Evolutionary conservation across 2,113 vertebrate species (phyloP), one percentile per base, ranked within the genome.

Genomic region (Phalacrocorax brasilianus): DNA sequence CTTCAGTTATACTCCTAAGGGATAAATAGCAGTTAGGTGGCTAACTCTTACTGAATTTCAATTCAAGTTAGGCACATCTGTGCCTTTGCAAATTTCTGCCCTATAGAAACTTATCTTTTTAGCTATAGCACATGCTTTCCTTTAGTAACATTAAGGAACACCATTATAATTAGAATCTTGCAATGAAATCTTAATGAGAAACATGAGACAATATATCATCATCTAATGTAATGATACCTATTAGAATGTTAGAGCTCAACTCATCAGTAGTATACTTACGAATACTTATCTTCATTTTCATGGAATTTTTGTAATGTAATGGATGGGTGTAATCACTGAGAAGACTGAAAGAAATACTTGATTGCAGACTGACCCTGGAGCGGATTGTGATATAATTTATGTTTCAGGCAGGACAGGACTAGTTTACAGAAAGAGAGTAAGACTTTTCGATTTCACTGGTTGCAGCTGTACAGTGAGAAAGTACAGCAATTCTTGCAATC

Each of bases 141-240:
- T 72, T 81, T 24, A 61, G 42, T 49, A 93, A 12, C 47, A 76
- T 91, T 91, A 94, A 30, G 53, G 42, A 95, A 9, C 20, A 88
- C 76, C 28, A 79, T 89, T 96, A 96, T 96, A 97, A 97, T 96
- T 95, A 95, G 95, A 95, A 96, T 95, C 49, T 77, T 66, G 40
- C 50, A 96, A 91, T 97, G 85, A 94, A 97, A 97, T 84, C 26
- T 93, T 96, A 96, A 96, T 96, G 85, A 96, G 97, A 96, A 95
- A 94, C 94, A 59, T 77, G 95, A 96, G 76, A 96, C 82, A 92
- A 96, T 97, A 93, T 77, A 97, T 97, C 95, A 96, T 94, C 95
- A 95, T 97, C 94, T 93, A 89, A 92, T 95, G 59, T 95, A 96
- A 96, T 95, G 92, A 94, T 94, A 96, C 75, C 91, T 96, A 95